A percentile compares a stretch with the other conserved stretches of the same genome.
phyloP scores from a whole-genome alignment of 2,797 vertebrate genomes.

The Sebastes cheni region DNA sequence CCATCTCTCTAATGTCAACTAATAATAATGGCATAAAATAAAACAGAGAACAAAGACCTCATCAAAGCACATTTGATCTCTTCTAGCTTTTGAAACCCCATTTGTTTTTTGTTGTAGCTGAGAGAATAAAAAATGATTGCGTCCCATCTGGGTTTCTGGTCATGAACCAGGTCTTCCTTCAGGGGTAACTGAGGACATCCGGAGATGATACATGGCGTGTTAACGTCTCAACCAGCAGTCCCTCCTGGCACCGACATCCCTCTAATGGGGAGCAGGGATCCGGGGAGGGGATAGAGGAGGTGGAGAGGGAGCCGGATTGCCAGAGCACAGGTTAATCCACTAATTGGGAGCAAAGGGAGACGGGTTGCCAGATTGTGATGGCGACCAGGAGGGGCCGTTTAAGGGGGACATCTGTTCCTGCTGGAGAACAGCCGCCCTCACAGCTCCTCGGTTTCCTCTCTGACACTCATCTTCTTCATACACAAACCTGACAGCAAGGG shows the following conservation, averaged over 20 bases:
- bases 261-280: constrained; percentile 58
- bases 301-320: constrained; percentile 53
- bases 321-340: constrained; percentile 82
- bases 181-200: background rate
- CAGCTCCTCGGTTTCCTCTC: constrained; percentile 64
- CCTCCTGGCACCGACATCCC: constrained; percentile 39
- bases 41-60: background rate
- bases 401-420: constrained; percentile 85
- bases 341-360: constrained; percentile 82
- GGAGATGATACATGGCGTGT: background rate
- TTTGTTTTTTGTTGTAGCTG: background rate
- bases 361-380: constrained; percentile 80
- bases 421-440: constrained; percentile 77
- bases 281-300: constrained; percentile 32
- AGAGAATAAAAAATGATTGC: background rate
- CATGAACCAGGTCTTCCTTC: background rate
- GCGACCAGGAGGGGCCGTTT: constrained; percentile 84
- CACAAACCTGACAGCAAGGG: constrained; percentile 46
- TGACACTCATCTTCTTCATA: constrained; percentile 68
- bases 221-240: constrained; percentile 7
- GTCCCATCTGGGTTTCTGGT: background rate
- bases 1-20: background rate
- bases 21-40: background rate
- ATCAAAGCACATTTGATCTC: background rate
- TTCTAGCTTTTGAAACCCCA: background rate